Conservation (phyloP, 2,888 invertebrate species). For the Scaptodrosophila latifasciaeformis region DNA sequence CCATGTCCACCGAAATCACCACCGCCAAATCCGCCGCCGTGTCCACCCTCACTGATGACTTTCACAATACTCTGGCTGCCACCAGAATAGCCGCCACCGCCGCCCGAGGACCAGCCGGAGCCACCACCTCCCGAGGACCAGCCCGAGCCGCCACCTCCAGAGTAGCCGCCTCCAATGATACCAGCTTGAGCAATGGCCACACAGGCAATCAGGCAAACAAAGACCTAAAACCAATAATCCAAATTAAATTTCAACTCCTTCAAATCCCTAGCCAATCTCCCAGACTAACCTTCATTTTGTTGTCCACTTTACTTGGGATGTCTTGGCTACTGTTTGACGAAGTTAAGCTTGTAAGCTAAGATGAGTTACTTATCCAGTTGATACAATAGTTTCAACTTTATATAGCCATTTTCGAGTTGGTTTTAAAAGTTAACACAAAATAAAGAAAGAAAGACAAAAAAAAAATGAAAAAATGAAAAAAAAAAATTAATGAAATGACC, state of each 20-base stretch:
- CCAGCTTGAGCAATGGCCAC: constrained; percentile 52
- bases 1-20: constrained; percentile 27
- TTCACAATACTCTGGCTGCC: constrained; percentile 48
- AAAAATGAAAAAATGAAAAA: neutral
- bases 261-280: neutral
- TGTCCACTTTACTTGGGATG: constrained; percentile 46
- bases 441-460: neutral
- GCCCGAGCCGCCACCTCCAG: constrained; percentile 29
- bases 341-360: constrained; percentile 41
- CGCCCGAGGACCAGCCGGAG: constrained; percentile 35
- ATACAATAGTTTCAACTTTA: neutral
- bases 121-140: constrained; percentile 24
- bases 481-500: no score
- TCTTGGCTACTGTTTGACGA: constrained; percentile 44
- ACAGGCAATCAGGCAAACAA: constrained; percentile 53
- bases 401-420: neutral
- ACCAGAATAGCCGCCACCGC: constrained; percentile 32
- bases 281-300: constrained; percentile 55
- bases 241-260: neutral
- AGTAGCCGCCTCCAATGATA: constrained; percentile 41
- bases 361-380: constrained; percentile 44
- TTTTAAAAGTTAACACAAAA: no score
- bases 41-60: constrained; percentile 29
- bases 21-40: constrained; percentile 33
- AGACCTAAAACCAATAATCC: constrained; percentile 34